Evolutionary conservation across 23 tunicate genomes (phyloP).

Genomic region (Trididemnum nubilum): DNA sequence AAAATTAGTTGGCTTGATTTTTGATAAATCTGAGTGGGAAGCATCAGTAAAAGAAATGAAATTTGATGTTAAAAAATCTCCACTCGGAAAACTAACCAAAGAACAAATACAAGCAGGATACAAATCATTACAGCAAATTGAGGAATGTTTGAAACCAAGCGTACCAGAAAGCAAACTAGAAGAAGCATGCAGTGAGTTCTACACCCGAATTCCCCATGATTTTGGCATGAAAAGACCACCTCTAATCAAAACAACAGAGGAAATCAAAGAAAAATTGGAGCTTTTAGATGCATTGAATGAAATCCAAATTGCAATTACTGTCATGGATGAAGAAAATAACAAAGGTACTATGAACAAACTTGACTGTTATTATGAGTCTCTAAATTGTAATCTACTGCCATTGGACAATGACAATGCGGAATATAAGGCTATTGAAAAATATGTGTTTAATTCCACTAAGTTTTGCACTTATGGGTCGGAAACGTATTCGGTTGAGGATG

Average conservation of each 20-base stretch:
- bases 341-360: conserved; percentile 12
- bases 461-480: conserved; percentile 37
- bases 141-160: conserved; percentile 25
- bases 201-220: conserved; percentile 86
- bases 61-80: conserved; percentile 67
- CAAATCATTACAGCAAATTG: conserved; percentile 51
- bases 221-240: conserved; percentile 84
- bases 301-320: conserved; percentile 52
- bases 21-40: conserved; percentile 54
- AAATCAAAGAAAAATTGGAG: conserved; percentile 57
- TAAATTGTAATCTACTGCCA: conserved; percentile 50
- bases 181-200: conserved; percentile 76
- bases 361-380: conserved; percentile 44
- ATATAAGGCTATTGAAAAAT: conserved; percentile 40
- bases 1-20: conserved; percentile 51
- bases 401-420: conserved; percentile 9
- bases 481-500: conserved; percentile 35
- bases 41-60: conserved; percentile 67
- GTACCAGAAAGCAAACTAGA: conserved; percentile 12
- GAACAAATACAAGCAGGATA: conserved; percentile 71
- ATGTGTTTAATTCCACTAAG: conserved; percentile 38
- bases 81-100: conserved; percentile 71
- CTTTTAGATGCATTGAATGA: conserved; percentile 69
- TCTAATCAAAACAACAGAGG: conserved; percentile 38
- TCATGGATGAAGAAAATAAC: conserved; percentile 40